Base-by-base conservation (phyloP, 2,797 vertebrate species). In the Galagoides demidoff region DNA sequence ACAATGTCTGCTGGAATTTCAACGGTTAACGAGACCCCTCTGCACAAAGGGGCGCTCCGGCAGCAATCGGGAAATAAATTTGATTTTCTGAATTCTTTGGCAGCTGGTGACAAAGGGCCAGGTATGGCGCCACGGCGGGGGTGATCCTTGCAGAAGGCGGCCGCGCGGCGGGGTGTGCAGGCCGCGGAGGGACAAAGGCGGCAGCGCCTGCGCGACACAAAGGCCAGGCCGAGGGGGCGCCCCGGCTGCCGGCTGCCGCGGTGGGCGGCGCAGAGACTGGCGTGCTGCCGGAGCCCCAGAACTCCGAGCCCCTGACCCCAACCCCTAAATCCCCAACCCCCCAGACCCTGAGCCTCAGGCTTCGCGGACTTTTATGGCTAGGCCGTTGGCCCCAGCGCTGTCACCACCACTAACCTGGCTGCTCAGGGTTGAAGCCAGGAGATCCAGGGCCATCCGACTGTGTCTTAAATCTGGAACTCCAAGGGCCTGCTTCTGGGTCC, bases 61-160 rank as follows among this genome's bases (percentile, higher is more conserved):
- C 87, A 84, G 82, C 74, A 95, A 91, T 94, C 83, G 73, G 96
- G 97, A 95, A 96, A 96, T 97, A 98, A 98, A 98, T 95, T 92
- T 82, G 68, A 84, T 97, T 98, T 97, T 97, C 83, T 94, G 93
- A 96, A 90, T 98, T 97, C 96, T 81, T 95, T 93, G 96, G 92
- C 96, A 92, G 94, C 93, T 92, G 49, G 70, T 64, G 95, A 98
- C 98, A 98, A 98, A 98, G 92, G 95, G 93, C 83, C 98, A 98
- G 98, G 98, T 98, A 98, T 39, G 96, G 97, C 76, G 95, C 92
- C 92, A 45, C 77, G 57, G 97, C 92, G 78, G 97, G 98, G 93
- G 85, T 96, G 97, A 97, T 97, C 98, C 98, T 95, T 98, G 93
- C 92, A 49, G 97, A 95, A 96, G 63, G 94, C 86, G 23, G 94